A percentile compares a stretch with the other conserved stretches of the same genome.
Evolutionary conservation across 92 coral and sea anemone species (phyloP).

Genomic region (Umimayanthus chanpuru): DNA sequence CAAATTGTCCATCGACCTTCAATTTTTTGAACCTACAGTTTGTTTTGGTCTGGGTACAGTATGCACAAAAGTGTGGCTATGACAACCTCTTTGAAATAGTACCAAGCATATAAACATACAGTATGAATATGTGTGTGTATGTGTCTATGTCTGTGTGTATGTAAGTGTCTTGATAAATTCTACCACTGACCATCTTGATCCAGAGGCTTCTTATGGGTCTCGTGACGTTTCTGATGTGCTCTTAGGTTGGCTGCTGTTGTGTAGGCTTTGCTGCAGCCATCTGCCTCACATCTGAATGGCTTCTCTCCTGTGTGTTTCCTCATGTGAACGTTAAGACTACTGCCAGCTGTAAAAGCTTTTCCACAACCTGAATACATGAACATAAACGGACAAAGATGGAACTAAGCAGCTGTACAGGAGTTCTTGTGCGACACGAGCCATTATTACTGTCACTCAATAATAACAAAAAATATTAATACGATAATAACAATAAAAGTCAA

Average conservation of each 20-base stretch:
- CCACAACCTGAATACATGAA: constrained; percentile 65
- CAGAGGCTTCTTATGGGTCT: constrained; percentile 43
- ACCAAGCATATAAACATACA: too few relatives aligned
- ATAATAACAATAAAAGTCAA: too few relatives aligned
- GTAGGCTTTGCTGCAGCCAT: constrained; percentile 89
- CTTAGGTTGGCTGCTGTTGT: constrained; percentile 95
- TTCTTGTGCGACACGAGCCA: too few relatives aligned
- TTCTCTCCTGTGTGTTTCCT: constrained; percentile 96
- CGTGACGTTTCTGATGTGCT: constrained; percentile 94
- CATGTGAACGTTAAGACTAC: constrained; percentile 94
- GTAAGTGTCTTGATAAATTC: background rate
- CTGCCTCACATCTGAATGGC: constrained; percentile 89
- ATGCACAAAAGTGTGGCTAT: too few relatives aligned
- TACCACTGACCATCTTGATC: constrained; percentile 28
- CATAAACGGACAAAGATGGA: background rate
- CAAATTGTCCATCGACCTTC: too few relatives aligned
- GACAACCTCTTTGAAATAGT: background rate
- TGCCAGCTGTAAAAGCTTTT: constrained; percentile 95
- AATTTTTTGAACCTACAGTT: too few relatives aligned
- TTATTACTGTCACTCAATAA: too few relatives aligned
- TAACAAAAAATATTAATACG: too few relatives aligned
- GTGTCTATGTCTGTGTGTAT: background rate
- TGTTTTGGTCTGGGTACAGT: too few relatives aligned
- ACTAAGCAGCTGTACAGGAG: background rate
- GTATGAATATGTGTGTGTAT: background rate